Base-by-base conservation (phyloP, 2,888 invertebrate species). In the Esperia sulphurella region DNA sequence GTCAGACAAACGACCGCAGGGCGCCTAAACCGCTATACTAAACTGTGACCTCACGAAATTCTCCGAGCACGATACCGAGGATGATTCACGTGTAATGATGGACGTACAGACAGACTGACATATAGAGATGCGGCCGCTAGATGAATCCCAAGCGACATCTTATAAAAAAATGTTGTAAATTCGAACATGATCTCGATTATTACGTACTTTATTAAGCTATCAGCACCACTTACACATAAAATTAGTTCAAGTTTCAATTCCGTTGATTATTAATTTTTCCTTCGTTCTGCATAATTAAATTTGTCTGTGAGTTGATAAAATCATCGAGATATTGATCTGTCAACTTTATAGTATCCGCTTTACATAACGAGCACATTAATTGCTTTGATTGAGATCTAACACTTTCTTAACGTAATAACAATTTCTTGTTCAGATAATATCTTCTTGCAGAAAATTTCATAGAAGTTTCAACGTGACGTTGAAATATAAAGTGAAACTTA, bases 41-140 rank as follows among this genome's bases (percentile, higher is more conserved):
- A 86, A 86, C 88, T 88, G 84, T 87, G 87, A 88, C 88, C 88
- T 87, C 87, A 87, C 88, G 87, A 88, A 88, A 88, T 86, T 80
- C 84, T 80, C 78, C 63, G 59, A 65, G 82, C 84, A 83, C 84
- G 84, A 81, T 84, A 81, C 78, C 61, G 71, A 63, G 71, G 78
- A 77, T 86, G 87, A 86, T 83, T 87, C 86, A 85, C 76, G 73
- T 79, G 67, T 82, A 85, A 86, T 84, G 83, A 85, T 68, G 80
- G 80, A 79, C 75, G 68, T 66, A 77, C 72, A 66, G 70, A 74
- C 63, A 56, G 59, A 54, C 78, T 76, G 80, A 80, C 80, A 75
- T 72, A 73, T 69, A 69, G 77, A 75, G 79, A 83, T 80, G 72
- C 68, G 75, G 65, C 81, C 75, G 76, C 69, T 66, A 79, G 82